phyloP scores from a whole-genome alignment of 1,140 invertebrate genomes.

The Drosophila sp. region DNA sequence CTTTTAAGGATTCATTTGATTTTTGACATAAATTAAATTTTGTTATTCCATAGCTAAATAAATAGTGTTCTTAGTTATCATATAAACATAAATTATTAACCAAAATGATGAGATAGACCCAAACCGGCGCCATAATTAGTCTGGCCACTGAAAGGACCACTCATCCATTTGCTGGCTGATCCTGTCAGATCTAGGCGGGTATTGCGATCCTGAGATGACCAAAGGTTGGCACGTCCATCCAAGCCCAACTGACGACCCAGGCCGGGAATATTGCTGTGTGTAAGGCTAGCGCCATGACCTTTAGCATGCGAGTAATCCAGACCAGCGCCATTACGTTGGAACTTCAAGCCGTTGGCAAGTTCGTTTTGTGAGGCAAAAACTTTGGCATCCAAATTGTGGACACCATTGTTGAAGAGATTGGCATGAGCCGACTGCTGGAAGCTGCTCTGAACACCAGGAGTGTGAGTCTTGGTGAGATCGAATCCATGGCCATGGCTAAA shows the following conservation, averaged over 20 bases:
- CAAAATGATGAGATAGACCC: constrained; percentile 65
- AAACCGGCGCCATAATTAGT: constrained; percentile 60
- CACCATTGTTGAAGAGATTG: constrained; percentile 72
- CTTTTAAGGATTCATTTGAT: neutral
- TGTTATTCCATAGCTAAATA: constrained; percentile 33
- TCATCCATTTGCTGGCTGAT: constrained; percentile 66
- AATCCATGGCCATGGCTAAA: constrained; percentile 62
- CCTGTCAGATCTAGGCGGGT: constrained; percentile 67
- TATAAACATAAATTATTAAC: constrained; percentile 31
- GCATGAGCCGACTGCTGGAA: constrained; percentile 67
- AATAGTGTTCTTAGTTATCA: constrained; percentile 24
- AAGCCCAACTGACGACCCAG: constrained; percentile 68
- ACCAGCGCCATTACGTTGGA: constrained; percentile 71
- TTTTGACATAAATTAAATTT: neutral
- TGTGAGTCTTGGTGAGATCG: constrained; percentile 66
- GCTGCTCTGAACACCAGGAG: constrained; percentile 65
- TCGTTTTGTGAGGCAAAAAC: constrained; percentile 74
- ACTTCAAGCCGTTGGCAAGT: constrained; percentile 68
- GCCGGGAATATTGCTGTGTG: constrained; percentile 75
- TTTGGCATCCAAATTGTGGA: constrained; percentile 69
- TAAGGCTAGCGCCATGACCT: constrained; percentile 72
- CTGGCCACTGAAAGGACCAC: constrained; percentile 61
- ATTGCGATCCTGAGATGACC: constrained; percentile 71
- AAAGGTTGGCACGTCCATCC: constrained; percentile 64
- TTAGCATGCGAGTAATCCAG: constrained; percentile 69